These are phyloP conservation scores for Caretta caretta DNA, from an alignment of 2,113 vertebrate species.

Conservation along the genomic window DNA sequence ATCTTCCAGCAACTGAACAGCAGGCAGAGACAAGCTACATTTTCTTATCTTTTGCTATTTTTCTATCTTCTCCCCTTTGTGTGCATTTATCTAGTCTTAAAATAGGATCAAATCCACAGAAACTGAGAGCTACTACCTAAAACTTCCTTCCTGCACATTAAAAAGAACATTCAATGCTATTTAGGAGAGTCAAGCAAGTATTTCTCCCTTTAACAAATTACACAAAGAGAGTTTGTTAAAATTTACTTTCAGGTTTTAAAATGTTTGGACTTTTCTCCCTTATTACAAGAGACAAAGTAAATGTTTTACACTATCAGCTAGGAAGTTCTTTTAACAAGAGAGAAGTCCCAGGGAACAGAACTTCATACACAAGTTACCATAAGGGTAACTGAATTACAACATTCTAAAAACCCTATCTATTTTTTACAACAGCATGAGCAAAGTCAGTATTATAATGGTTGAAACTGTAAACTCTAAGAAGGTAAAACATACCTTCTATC, in stretches of 20 bases:
- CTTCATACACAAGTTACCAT: background rate
- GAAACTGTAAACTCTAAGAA: background rate
- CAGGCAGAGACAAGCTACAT: background rate
- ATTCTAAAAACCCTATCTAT: background rate
- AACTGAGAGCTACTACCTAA: background rate
- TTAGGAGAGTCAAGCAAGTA: background rate
- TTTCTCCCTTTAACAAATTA: background rate
- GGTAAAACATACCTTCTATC: background rate
- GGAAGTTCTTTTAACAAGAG: background rate
- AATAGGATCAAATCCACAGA: background rate
- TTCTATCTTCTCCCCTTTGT: background rate
- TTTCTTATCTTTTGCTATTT: background rate
- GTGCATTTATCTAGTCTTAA: background rate
- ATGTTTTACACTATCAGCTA: too few species aligned
- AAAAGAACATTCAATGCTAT: background rate
- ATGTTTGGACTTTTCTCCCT: background rate
- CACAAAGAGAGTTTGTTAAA: background rate
- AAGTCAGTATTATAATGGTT: background rate
- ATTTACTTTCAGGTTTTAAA: too few species aligned
- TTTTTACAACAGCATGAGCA: accelerated
- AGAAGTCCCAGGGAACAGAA: background rate
- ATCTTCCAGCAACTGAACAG: background rate
- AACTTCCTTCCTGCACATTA: background rate
- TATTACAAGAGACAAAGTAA: background rate
- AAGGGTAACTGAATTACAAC: background rate